Evolutionary conservation across 1,140 invertebrate species (phyloP), one percentile per base, ranked within the genome.

Genomic region (Eubasilissa regina): DNA sequence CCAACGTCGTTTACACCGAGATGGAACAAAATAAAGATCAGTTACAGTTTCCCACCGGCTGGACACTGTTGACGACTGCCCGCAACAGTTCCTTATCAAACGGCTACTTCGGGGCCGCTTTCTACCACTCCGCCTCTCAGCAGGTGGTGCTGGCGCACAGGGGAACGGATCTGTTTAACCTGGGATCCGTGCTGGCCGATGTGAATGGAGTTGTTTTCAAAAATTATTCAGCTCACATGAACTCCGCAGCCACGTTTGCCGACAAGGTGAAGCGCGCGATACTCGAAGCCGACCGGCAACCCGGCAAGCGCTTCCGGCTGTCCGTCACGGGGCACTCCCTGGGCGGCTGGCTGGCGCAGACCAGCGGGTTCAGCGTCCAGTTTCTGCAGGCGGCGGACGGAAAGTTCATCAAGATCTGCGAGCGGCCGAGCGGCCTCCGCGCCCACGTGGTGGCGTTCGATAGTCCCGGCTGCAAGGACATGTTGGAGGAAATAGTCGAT

Each of bases 121-220:
- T 15, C 12, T 45, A 68, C 64, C 8, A 13, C 6, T n/a, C 13
- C n/a, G n/a, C 4, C 43, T 0, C n/a, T n/a, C 35, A 68, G 43
- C 64, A 68, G 43, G 6, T 68, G n/a, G 64, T 68, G 11, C 13
- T 68, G n/a, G n/a, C n/a, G n/a, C n/a, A n/a, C n/a, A n/a, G n/a
- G n/a, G n/a, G n/a, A n/a, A n/a, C n/a, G n/a, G n/a, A n/a, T n/a
- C n/a, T n/a, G n/a, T n/a, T n/a, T n/a, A n/a, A n/a, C n/a, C n/a
- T n/a, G n/a, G n/a, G n/a, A n/a, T n/a, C n/a, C n/a, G n/a, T n/a
- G n/a, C n/a, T n/a, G n/a, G n/a, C n/a, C n/a, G n/a, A n/a, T n/a
- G 53, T 10, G 7, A 8, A 7, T 10, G 53, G 53, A 15, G 19
- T 55, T 9, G 6, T 55, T 4, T n/a, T n/a, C 6, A 55, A n/a